Conservation (phyloP, 2,797 vertebrate species). For the Sibirionetta formosa region DNA sequence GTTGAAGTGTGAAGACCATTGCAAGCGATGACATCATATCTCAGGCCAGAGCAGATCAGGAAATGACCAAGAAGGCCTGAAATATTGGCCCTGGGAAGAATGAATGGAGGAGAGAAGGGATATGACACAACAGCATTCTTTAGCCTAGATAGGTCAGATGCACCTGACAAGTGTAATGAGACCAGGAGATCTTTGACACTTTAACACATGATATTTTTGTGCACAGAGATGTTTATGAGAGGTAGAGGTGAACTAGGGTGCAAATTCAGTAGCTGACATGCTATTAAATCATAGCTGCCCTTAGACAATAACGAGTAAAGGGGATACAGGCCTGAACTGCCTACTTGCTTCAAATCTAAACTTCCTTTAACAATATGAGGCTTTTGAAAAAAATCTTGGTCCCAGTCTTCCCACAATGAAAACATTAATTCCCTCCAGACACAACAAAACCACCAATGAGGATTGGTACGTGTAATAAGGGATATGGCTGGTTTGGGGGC, state of each 20-base stretch:
- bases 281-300: slow-evolving; percentile 7
- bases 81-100: slow-evolving; percentile 2
- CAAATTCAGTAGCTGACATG: background rate
- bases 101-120: slow-evolving; percentile 28
- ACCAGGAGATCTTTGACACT: slow-evolving; percentile 45
- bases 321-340: background rate
- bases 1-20: slow-evolving; percentile 59
- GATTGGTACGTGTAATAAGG: background rate
- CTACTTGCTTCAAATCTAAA: background rate
- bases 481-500: background rate
- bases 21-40: slow-evolving; percentile 69
- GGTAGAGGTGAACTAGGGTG: slow-evolving; percentile 32
- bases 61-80: slow-evolving; percentile 35
- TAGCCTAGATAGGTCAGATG: slow-evolving; percentile 15
- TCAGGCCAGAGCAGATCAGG: slow-evolving; percentile 57
- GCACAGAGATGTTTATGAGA: slow-evolving; percentile 6
- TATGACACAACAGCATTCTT: slow-evolving; percentile 16
- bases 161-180: slow-evolving; percentile 22
- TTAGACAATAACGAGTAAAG: background rate
- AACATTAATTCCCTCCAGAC: background rate
- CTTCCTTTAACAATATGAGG: background rate
- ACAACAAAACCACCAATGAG: background rate
- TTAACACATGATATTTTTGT: slow-evolving; percentile 48
- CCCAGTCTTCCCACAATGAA: background rate
- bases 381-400: background rate